Evolutionary conservation across 2,888 invertebrate species (phyloP).

Genomic region (Auanema sp.): DNA sequence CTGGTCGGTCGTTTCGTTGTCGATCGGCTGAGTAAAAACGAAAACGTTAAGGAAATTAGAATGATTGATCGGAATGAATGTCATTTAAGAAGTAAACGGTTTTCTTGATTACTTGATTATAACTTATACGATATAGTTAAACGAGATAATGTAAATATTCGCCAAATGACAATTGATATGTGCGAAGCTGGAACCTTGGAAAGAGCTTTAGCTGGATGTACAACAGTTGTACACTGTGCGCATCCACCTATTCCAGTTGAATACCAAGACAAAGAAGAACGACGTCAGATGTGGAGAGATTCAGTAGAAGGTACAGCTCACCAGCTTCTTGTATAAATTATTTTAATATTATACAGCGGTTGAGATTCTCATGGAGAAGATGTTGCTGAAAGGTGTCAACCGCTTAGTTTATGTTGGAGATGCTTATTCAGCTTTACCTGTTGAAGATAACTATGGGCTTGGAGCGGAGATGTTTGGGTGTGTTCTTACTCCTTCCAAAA

Average conservation of each 20-base stretch:
- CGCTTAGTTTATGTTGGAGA: constrained; percentile 56
- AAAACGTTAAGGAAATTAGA: constrained; percentile 47
- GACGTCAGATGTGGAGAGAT: constrained; percentile 39
- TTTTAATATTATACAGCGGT: constrained; percentile 50
- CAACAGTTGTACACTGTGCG: constrained; percentile 38
- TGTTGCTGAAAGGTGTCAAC: constrained; percentile 35
- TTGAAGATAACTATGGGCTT: constrained; percentile 58
- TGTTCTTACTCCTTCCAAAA: constrained; percentile 13
- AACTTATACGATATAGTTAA: constrained; percentile 14
- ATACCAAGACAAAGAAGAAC: constrained; percentile 27
- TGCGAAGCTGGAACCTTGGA: constrained; percentile 30
- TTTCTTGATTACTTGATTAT: constrained; percentile 5
- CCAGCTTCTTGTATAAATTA: no score
- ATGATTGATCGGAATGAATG: constrained; percentile 41
- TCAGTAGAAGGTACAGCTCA: constrained; percentile 29
- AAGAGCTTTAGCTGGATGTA: constrained; percentile 44
- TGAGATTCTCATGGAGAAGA: constrained; percentile 50
- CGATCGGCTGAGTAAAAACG: constrained; percentile 43
- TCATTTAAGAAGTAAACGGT: constrained; percentile 5
- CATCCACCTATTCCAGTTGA: constrained; percentile 31
- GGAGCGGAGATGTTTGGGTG: constrained; percentile 50
- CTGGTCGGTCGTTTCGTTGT: constrained; percentile 53
- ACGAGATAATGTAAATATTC: constrained; percentile 14
- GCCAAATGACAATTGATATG: constrained; percentile 30
- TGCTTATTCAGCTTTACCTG: constrained; percentile 55